phyloP scores from a whole-genome alignment of 2,113 vertebrate species.

The Triplophysa rosa region DNA sequence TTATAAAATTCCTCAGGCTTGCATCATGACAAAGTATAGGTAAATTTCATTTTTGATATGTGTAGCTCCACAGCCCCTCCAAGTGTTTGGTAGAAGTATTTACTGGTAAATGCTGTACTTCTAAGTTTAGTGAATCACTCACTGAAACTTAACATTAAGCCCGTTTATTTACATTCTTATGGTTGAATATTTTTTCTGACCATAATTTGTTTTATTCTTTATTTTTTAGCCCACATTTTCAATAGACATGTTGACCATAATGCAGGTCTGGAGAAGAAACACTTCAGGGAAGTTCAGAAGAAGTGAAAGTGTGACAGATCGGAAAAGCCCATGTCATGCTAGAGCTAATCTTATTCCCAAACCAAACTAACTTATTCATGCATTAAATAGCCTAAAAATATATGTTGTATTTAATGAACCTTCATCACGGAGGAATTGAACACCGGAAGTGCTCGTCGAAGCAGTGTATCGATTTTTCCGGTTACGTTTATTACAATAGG shows the following conservation, averaged over 20 bases:
- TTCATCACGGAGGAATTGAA: no score
- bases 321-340: background rate
- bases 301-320: background rate
- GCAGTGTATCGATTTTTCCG: no score
- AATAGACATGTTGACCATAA: no score
- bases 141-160: background rate
- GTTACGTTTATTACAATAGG: no score
- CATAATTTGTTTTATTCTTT: background rate
- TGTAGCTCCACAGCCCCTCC: slow-evolving; percentile 38
- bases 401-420: no score
- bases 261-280: no score
- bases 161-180: background rate
- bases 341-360: background rate
- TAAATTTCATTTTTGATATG: background rate
- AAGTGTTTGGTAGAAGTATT: slow-evolving; percentile 4
- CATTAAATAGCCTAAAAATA: background rate
- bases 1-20: background rate
- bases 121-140: background rate
- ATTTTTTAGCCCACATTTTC: background rate
- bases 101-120: background rate
- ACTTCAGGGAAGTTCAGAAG: background rate
- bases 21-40: background rate
- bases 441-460: no score
- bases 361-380: background rate
- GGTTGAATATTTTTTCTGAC: background rate